Conservation (phyloP, 2,113 vertebrate genomes). For the Telmatochromis bifrenatus region DNA sequence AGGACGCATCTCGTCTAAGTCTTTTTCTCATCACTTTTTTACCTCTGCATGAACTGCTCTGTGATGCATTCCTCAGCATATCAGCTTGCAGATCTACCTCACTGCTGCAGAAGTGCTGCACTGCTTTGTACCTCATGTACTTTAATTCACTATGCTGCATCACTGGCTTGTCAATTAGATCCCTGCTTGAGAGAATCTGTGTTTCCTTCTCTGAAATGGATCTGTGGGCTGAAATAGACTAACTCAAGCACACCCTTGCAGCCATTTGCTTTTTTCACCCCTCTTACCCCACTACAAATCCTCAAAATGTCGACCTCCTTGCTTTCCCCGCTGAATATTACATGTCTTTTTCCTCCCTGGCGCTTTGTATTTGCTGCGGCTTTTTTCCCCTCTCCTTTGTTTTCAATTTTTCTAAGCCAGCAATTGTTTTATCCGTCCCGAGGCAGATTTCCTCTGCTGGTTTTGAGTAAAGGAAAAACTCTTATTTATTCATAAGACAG, state of each 20-base stretch:
- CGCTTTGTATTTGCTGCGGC: conserved; percentile 21
- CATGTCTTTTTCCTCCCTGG: not conserved
- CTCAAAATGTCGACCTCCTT: conserved; percentile 39
- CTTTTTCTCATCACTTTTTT: conserved; percentile 11
- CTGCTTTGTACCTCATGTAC: not conserved
- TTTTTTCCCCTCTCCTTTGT: not conserved
- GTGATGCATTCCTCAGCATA: conserved; percentile 17
- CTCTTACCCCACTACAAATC: not conserved
- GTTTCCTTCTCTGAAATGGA: not conserved
- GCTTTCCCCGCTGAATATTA: conserved; percentile 37
- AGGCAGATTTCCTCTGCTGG: conserved; percentile 32
- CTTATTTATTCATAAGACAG: conserved; percentile 60
- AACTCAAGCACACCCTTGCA: not conserved
- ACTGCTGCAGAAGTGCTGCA: not conserved
- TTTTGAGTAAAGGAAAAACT: conserved; percentile 26
- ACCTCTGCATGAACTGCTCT: conserved; percentile 21
- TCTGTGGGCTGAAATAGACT: not conserved
- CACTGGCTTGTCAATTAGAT: conserved; percentile 11
- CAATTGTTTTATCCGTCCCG: conserved; percentile 50
- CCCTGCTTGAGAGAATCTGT: not conserved
- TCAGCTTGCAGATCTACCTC: conserved; percentile 6
- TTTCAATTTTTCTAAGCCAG: conserved; percentile 39
- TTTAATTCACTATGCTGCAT: not conserved
- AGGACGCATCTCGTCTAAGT: conserved; percentile 7
- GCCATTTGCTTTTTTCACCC: conserved; percentile 11